Evolutionary conservation across 2,113 vertebrate species (phyloP).

Genomic region (Nycticryphes semicollaris): DNA sequence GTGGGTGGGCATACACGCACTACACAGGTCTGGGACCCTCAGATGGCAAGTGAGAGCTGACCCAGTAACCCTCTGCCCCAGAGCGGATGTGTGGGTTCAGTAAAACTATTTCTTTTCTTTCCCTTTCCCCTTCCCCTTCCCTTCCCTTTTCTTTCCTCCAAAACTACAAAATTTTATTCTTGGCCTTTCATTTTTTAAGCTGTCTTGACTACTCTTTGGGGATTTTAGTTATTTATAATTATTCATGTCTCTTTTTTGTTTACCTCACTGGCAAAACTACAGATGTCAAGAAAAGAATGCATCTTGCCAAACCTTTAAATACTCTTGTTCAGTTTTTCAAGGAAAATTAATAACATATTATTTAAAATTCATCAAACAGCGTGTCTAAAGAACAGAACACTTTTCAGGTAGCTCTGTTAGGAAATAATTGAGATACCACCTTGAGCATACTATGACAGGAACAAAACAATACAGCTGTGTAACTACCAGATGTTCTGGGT

Average conservation of each 20-base stretch:
- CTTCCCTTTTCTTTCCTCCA: too few relatives aligned
- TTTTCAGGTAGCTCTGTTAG: neutral
- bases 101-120: neutral
- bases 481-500: neutral
- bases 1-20: accelerated
- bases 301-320: neutral
- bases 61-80: accelerated
- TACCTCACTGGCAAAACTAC: neutral
- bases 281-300: neutral
- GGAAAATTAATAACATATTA: neutral
- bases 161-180: neutral
- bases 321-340: neutral
- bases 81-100: accelerated
- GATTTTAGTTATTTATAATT: neutral
- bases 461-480: neutral
- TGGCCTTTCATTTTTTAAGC: neutral
- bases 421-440: neutral
- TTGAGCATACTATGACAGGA: neutral
- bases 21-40: accelerated
- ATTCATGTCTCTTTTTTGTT: neutral
- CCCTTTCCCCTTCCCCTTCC: too few relatives aligned
- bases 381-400: neutral
- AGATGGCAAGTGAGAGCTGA: accelerated
- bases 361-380: neutral
- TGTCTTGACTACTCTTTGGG: neutral